These are phyloP conservation scores for Lamprotornis superbus DNA, from an alignment of 2,113 vertebrate genomes.

Conservation along the genomic window DNA sequence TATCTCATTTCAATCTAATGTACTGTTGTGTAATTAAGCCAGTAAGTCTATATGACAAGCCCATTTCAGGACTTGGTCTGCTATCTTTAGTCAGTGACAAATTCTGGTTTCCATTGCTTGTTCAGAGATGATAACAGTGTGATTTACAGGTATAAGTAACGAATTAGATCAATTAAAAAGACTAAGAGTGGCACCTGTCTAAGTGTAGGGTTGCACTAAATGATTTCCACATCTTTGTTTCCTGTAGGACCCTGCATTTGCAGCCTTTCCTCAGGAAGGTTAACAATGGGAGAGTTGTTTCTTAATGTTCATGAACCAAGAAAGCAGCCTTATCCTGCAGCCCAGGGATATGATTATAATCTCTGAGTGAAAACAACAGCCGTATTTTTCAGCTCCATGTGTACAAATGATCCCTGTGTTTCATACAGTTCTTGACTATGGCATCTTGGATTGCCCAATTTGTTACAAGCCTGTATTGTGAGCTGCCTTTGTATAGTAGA, in stretches of 20 bases:
- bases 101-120: constrained; percentile 78
- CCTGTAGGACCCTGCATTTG: constrained; percentile 81
- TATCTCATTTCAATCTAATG: constrained; percentile 86
- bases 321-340: constrained; percentile 80
- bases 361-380: constrained; percentile 72
- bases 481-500: constrained; percentile 52
- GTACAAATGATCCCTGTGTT: constrained; percentile 75
- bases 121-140: constrained; percentile 82
- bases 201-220: constrained; percentile 88
- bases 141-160: constrained; percentile 94
- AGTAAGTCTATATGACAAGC: constrained; percentile 81
- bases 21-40: constrained; percentile 84
- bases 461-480: constrained; percentile 84
- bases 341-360: constrained; percentile 82
- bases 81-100: constrained; percentile 75
- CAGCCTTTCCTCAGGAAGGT: constrained; percentile 73
- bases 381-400: constrained; percentile 71
- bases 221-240: constrained; percentile 88
- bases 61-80: constrained; percentile 68
- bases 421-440: constrained; percentile 67
- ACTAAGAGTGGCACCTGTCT: constrained; percentile 87
- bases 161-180: constrained; percentile 98
- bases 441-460: constrained; percentile 81
- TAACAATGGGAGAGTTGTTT: constrained; percentile 90
- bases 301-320: constrained; percentile 79